Evolutionary conservation across 2,888 invertebrate genomes (phyloP).

Genomic region (Liodrosophila aerea): DNA sequence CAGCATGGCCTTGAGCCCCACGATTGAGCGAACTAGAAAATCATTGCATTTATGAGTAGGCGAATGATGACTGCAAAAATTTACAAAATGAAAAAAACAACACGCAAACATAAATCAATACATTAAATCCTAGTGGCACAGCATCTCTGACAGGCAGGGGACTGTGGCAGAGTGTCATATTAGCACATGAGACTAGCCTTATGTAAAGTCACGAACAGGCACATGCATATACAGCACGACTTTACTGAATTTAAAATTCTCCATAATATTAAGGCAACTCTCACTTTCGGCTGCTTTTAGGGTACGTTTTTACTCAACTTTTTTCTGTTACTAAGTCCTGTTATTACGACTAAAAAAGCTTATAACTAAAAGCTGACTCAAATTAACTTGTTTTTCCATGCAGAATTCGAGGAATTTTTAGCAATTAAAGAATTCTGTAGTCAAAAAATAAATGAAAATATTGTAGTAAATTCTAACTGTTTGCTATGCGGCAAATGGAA

Average conservation of each 20-base stretch:
- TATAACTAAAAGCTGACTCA: conserved; percentile 13
- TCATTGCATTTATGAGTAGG: conserved; percentile 48
- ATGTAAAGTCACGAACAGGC: neutral
- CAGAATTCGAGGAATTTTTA: conserved; percentile 26
- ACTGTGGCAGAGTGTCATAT: neutral
- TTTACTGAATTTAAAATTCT: no score
- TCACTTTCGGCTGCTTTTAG: no score
- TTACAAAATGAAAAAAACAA: conserved; percentile 51
- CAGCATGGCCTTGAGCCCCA: conserved; percentile 52
- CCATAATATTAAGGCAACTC: no score
- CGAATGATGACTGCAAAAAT: conserved; percentile 49
- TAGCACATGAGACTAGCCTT: neutral
- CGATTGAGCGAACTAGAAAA: conserved; percentile 40
- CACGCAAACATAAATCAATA: conserved; percentile 67
- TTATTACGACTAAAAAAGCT: no score
- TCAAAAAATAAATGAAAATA: no score
- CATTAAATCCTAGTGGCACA: conserved; percentile 8
- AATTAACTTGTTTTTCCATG: conserved; percentile 32
- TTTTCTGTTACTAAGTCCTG: no score
- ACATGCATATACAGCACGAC: no score
- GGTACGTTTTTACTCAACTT: no score
- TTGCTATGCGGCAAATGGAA: no score
- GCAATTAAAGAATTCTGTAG: no score
- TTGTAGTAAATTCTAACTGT: no score
- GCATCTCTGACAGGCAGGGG: neutral